Evolutionary conservation across 2,797 vertebrate species (phyloP).

Genomic region (Darevskia mixta): DNA sequence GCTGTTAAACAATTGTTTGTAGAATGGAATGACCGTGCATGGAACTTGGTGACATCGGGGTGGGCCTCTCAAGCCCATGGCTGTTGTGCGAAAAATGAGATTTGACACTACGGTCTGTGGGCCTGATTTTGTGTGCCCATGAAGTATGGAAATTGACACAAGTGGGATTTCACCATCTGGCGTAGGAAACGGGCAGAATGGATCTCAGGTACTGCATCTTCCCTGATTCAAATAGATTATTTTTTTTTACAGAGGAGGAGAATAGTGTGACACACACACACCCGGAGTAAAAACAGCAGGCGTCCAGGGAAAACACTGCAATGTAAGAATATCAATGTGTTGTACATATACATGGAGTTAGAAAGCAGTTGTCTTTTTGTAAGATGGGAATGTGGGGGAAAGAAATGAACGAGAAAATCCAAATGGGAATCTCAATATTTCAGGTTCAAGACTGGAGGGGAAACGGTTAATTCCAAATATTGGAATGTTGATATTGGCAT

Average conservation of each 20-base stretch:
- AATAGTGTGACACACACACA: background rate
- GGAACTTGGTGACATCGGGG: constrained; percentile 6
- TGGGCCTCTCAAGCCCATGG: background rate
- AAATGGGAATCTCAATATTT: background rate
- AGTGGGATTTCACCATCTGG: constrained; percentile 16
- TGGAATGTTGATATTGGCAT: background rate
- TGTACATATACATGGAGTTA: background rate
- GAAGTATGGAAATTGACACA: constrained; percentile 24
- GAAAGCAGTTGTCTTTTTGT: background rate
- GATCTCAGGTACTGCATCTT: constrained; percentile 29
- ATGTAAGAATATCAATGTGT: background rate
- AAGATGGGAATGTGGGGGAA: background rate
- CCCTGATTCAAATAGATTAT: background rate
- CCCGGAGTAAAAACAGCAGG: background rate
- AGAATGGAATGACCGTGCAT: constrained; percentile 17
- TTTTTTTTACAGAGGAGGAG: background rate
- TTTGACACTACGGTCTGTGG: background rate
- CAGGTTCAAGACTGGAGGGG: background rate
- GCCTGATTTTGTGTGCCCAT: background rate
- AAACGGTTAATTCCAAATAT: background rate
- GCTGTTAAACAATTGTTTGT: constrained; percentile 17
- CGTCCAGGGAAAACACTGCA: background rate
- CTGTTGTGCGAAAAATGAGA: constrained; percentile 6
- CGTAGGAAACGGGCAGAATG: background rate
- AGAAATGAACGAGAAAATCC: background rate